Evolutionary conservation across 2,888 invertebrate genomes (phyloP), one percentile per base, ranked within the genome.

Genomic region (Xestia sexstrigata): DNA sequence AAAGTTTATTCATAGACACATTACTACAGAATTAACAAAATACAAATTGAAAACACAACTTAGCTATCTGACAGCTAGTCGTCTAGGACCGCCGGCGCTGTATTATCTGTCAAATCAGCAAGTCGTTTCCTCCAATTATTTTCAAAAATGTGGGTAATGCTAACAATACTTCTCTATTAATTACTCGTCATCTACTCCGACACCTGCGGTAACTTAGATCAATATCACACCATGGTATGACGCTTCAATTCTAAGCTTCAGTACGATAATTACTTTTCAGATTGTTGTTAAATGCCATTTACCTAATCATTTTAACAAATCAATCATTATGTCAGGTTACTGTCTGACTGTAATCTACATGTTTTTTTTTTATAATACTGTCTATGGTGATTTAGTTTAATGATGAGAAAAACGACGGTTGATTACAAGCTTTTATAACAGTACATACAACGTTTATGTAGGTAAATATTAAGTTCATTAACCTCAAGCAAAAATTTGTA

Each of bases 401-500:
- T 58, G 20, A 2, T 3, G n/a, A 42, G 7, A 65, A 45, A 63
- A n/a, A 35, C 6, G n/a, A 35, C 15, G 23, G n/a, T 35, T 49
- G 8, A 49, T 68, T 47, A 30, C 30, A 47, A 71, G 26, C 20
- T 47, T 52, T 20, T 45, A 30, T 70, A 70, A 52, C 63, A n/a
- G 79, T 62, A 62, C 9, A 6, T 23, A 30, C 8, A 13, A 62
- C 8, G 17, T 30, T 49, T 30, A 17, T 23, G 23, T 26, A 20
- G 6, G 1, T 17, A 39, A 35, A 47, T 39, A n/a, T 47, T 1
- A 30, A 60, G 55, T 52, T n/a, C 55, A 63, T 62, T 70, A 45
- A 79, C 52, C 70, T 39, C 26, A 62, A 78, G n/a, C 13, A 23
- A 26, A 35, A n/a, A 58, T 58, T 0, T 0, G 3, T 30, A 39